Base-by-base conservation (phyloP, 1,140 invertebrate species). In the Leptoteleia sp. region DNA sequence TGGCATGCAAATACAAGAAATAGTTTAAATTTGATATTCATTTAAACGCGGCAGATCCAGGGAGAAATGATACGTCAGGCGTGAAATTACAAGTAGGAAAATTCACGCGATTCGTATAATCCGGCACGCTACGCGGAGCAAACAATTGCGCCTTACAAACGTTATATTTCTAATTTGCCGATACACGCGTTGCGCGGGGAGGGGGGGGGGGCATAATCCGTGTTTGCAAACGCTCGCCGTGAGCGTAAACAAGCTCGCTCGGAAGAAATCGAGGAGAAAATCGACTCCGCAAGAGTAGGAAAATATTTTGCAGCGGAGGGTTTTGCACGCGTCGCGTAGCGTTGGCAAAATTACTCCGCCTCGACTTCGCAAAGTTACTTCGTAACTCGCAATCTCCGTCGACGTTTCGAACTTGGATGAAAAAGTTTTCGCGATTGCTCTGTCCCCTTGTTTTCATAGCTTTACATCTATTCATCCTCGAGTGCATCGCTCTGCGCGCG, bases 341-440 rank as follows among this genome's bases (percentile, higher is more conserved):
- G 43, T 40, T 52, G 35, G 61, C 52, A 29, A 75, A 65, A 65
- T 65, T 61, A 48, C 50, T 22, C 42, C 61, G 38, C 33, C 59
- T 59, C 64, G 61, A 70, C n/a, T 70, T 70, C 12, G 35, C 19
- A 5, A 77, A 79, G 59, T 81, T 77, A 67, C 33, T 67, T 38
- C 40, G 68, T 79, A 82, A 80, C 80, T 82, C 47, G 76, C 70
- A 81, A 82, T 80, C 72, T 76, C n/a, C 57, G 67, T 67, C 78
- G 73, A 79, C 81, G 67, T 64, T 81, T 76, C 59, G 73, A 79
- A 72, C 76, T 72, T 76, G 47, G 43, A 76, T 77, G 79, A 81
- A 80, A 79, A 83, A 82, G 76, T 83, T 84, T n/a, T 79, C 61
- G 67, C 73, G 76, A 82, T 84, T 76, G 73, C 72, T 27, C 22